Evolutionary conservation across 2,888 invertebrate species (phyloP), one percentile per base, ranked within the genome.

Genomic region (Chrysina gloriosa): DNA sequence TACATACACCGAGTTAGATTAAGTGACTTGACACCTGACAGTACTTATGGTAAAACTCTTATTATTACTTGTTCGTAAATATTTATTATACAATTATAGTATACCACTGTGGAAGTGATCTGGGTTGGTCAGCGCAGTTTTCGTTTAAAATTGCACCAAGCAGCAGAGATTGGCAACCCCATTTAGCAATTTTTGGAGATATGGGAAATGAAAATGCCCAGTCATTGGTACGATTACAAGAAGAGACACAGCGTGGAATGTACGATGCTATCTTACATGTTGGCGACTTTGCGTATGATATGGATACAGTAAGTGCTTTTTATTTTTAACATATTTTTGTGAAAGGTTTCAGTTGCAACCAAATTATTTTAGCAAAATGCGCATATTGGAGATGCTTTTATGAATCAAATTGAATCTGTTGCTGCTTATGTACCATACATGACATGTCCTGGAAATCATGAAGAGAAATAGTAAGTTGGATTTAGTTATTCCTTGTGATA

Each of bases 231-330:
- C 87, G 93, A 70, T 84, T 98, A 4, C 95, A 96, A 83, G 87
- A 92, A 75, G 96, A 97, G 78, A 88, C 93, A 0, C 91, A 95
- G 77, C 85, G 87, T 45, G 92, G 89, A 6, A 83, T 89, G 80
- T 96, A 95, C 82, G 95, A 97, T 85, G 89, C 93, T 65, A 89
- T 95, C 64, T 86, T 97, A 63, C 97, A 97, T 84, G 94, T 96
- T 42, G 96, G 96, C 0, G 97, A 97, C 85, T 95, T 97, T 84
- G 97, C 96, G 0, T 97, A 97, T 83, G 94, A 97, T 82, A 93
- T 97, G 95, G 85, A 95, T 82, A 84, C 89, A 16, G 88, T 88
- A 81, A 80, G 80, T 76, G 34, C 34, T 39, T 42, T 23, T 25
- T 58, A 25, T 58, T 19, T 45, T 48, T 27, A 29, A 29, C 29